Evolutionary conservation across 2,888 invertebrate species (phyloP).

Genomic region (Hirtodrosophila cameraria): DNA sequence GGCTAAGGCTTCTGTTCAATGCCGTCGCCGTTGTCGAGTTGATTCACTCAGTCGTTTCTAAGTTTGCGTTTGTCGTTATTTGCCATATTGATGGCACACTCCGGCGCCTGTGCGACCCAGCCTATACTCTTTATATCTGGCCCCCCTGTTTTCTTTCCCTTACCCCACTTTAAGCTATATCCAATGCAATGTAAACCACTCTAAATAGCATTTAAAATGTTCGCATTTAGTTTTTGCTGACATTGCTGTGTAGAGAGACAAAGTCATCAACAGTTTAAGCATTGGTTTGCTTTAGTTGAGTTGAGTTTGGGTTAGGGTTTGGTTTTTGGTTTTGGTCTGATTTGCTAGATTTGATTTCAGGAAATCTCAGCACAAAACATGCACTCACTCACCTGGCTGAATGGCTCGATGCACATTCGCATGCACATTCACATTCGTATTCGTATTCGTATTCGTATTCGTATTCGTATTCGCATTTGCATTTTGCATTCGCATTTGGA

Average conservation of each 20-base stretch:
- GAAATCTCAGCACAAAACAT: slow-evolving; percentile 55
- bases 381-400: slow-evolving; percentile 49
- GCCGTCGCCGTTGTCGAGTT: slow-evolving; percentile 45
- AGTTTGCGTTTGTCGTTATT: slow-evolving; percentile 70
- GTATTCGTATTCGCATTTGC: slow-evolving; percentile 26
- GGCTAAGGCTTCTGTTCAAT: slow-evolving; percentile 62
- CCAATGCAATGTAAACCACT: slow-evolving; percentile 15
- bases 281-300: slow-evolving; percentile 35
- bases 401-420: slow-evolving; percentile 63
- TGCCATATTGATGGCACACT: slow-evolving; percentile 76
- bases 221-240: slow-evolving; percentile 58
- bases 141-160: not conserved
- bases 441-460: slow-evolving; percentile 20
- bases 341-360: slow-evolving; percentile 83
- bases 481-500: slow-evolving; percentile 32
- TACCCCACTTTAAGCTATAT: not conserved
- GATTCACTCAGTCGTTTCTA: slow-evolving; percentile 68
- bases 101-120: slow-evolving; percentile 49
- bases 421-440: slow-evolving; percentile 39
- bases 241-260: no score
- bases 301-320: slow-evolving; percentile 44
- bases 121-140: not conserved
- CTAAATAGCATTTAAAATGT: slow-evolving; percentile 52
- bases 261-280: slow-evolving; percentile 50
- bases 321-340: slow-evolving; percentile 70